Evolutionary conservation across 2,797 vertebrate species (phyloP).

Genomic region (Scyliorhinus canicula): DNA sequence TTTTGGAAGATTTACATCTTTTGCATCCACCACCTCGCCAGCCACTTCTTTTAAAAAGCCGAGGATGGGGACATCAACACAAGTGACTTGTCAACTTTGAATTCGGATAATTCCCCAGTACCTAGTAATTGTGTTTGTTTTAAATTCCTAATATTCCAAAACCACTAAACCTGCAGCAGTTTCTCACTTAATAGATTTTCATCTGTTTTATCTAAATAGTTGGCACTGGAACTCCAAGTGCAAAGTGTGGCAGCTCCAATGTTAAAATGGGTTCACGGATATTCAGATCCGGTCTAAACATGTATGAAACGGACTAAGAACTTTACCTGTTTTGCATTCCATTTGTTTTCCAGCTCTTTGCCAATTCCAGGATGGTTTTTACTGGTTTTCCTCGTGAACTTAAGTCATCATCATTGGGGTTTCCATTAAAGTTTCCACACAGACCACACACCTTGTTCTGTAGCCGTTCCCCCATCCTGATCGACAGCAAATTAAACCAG

Average conservation of each 20-base stretch:
- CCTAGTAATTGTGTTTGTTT: neutral
- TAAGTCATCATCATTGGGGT: slow-evolving; percentile 80
- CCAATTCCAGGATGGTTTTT: slow-evolving; percentile 82
- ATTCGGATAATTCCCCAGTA: neutral
- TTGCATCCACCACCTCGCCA: neutral
- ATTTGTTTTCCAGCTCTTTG: slow-evolving; percentile 98
- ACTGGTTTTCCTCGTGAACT: slow-evolving; percentile 85
- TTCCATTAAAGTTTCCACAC: slow-evolving; percentile 95
- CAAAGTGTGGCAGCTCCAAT: neutral
- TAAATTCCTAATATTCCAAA: neutral
- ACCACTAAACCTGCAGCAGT: neutral
- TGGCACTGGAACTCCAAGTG: neutral
- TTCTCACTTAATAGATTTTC: neutral
- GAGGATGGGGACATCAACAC: neutral
- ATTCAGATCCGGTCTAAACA: neutral
- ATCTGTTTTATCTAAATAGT: neutral
- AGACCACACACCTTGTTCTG: slow-evolving; percentile 96
- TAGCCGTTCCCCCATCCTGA: slow-evolving; percentile 81
- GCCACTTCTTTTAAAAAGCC: too few species aligned
- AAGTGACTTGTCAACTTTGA: neutral
- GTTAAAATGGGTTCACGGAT: neutral
- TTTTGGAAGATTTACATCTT: neutral
- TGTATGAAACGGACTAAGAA: neutral
- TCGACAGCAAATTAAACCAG: slow-evolving; percentile 86
- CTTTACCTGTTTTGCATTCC: slow-evolving; percentile 96